Conservation (phyloP, 37 sponge, comb jelly and placozoan genomes). For the Chondrosia reniformis region DNA sequence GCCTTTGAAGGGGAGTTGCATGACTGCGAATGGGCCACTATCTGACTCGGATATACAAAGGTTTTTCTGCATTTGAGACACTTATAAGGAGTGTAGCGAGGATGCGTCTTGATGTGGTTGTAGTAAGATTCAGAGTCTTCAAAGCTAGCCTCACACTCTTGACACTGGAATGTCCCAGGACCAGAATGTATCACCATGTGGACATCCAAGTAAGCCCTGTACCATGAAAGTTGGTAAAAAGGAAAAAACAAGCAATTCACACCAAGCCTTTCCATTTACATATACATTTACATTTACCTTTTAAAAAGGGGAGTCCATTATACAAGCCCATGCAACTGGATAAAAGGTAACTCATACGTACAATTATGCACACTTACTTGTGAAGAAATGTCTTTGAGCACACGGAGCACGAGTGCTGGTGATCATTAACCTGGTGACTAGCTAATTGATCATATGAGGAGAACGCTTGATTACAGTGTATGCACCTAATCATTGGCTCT, state of each 20-base stretch:
- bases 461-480: conserved; percentile 21
- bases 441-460: conserved; percentile 22
- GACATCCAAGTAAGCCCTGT: conserved; percentile 56
- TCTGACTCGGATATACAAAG: conserved; percentile 12
- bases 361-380: no score
- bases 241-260: no score
- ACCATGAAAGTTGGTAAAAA: no score
- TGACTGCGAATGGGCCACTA: conserved; percentile 1
- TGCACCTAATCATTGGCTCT: conserved; percentile 10
- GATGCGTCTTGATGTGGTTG: conserved; percentile 62
- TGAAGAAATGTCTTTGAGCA: conserved; percentile 61
- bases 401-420: conserved; percentile 56
- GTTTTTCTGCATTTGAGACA: background rate
- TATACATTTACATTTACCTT: no score
- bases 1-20: background rate
- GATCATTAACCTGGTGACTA: conserved; percentile 36
- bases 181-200: conserved; percentile 59
- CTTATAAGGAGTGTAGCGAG: conserved; percentile 13
- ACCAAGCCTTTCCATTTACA: no score
- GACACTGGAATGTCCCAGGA: conserved; percentile 13
- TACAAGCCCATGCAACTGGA: no score
- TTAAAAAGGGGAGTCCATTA: no score
- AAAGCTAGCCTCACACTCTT: background rate
- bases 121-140: conserved; percentile 31
- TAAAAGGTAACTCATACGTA: no score